These are phyloP conservation scores for Nymphalis c-album DNA, from an alignment of 2,888 invertebrate species.

Conservation along the genomic window DNA sequence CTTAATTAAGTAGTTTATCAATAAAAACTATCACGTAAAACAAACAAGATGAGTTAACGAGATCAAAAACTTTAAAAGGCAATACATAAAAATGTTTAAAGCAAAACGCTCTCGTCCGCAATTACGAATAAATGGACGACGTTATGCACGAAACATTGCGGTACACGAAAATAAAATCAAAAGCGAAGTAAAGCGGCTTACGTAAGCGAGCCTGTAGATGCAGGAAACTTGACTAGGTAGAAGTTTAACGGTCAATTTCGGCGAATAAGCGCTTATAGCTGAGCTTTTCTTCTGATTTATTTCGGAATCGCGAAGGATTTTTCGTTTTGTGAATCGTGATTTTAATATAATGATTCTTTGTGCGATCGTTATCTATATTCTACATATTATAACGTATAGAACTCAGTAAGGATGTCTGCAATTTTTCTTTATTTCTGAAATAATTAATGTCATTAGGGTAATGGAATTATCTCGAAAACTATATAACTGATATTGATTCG, in stretches of 20 bases:
- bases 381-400: no score
- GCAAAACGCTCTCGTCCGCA: neutral
- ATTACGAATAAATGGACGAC: conserved; percentile 3
- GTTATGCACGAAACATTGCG: conserved; percentile 14
- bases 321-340: conserved; percentile 4
- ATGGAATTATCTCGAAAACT: no score
- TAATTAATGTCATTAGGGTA: no score
- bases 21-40: neutral
- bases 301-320: conserved; percentile 2
- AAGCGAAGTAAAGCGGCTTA: conserved; percentile 21
- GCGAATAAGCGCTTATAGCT: conserved; percentile 14
- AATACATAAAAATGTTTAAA: neutral
- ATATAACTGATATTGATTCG: no score
- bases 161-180: conserved; percentile 25
- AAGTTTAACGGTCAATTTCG: conserved; percentile 19
- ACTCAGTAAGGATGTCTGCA: no score
- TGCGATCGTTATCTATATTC: neutral
- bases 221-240: conserved; percentile 16
- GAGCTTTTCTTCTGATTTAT: conserved; percentile 4
- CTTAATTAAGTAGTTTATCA: no score
- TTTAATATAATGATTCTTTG: neutral
- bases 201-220: conserved; percentile 19
- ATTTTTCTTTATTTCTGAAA: no score
- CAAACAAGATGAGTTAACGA: neutral
- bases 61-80: neutral